Conservation (phyloP, 2,113 vertebrate species). For the Aplodontia rufa region DNA sequence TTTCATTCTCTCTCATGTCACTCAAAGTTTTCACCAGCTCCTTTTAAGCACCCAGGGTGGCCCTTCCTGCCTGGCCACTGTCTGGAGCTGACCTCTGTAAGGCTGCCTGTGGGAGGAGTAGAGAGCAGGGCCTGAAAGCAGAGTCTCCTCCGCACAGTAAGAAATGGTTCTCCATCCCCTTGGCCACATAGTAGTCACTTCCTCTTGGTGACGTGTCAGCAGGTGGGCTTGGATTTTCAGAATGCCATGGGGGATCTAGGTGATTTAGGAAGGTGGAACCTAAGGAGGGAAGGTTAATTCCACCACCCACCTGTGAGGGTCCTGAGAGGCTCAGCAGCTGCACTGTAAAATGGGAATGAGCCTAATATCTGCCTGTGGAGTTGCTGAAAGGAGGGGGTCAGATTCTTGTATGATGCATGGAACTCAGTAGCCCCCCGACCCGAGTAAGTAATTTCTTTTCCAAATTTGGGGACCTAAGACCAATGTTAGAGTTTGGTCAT, state of each 20-base stretch:
- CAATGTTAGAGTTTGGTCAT: background rate
- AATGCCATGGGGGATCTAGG: background rate
- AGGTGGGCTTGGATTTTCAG: background rate
- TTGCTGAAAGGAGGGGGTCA: too few relatives aligned
- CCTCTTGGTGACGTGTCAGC: background rate
- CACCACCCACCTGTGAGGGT: rapidly evolving
- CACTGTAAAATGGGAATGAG: background rate
- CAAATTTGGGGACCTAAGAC: background rate
- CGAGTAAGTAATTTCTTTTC: background rate
- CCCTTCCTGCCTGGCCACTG: background rate
- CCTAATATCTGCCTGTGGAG: background rate
- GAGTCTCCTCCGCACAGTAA: background rate
- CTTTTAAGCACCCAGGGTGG: background rate
- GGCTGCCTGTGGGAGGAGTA: background rate
- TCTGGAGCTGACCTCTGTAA: background rate
- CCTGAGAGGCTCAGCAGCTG: too few relatives aligned
- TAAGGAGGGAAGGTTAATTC: background rate
- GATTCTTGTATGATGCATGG: background rate
- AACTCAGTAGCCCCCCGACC: too few relatives aligned
- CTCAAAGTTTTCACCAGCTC: background rate
- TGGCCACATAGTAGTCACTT: rapidly evolving
- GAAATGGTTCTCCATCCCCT: background rate
- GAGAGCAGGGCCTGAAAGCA: background rate
- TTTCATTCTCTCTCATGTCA: background rate
- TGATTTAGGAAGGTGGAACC: background rate